Evolutionary conservation across 1,140 invertebrate genomes (phyloP), one percentile per base, ranked within the genome.

Genomic region (Muscidifurax raptorellus): DNA sequence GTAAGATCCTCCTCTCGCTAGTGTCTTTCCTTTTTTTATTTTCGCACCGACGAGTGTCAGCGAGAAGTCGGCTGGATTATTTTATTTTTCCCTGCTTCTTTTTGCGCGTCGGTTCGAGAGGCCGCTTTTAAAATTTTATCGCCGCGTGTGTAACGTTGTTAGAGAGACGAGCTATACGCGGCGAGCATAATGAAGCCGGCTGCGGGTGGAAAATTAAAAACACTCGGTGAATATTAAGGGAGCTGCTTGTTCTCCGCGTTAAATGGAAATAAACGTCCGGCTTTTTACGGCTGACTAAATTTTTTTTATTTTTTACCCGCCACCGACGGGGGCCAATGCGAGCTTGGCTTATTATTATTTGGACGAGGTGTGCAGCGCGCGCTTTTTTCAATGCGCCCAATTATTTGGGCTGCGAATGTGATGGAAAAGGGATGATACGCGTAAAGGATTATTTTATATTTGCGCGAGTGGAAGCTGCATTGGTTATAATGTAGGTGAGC

Each of bases 171-270:
- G 3, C 52, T 52, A 47, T 77, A 36, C 59, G 64, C 36, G 59
- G 76, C 32, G 59, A n/a, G 36, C 64, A 76, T 77, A 66, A 47
- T 71, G 76, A 87, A 67, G 72, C 28, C 27, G 59, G 59, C 71
- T 28, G 44, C 18, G 52, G 52, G 6, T n/a, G 52, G 74, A 71
- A 85, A 79, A 86, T 86, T 86, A 87, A 83, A 83, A 83, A 80
- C 72, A 32, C 13, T 40, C 36, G 13, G 25, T 80, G 36, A 66
- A 44, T 75, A 79, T 80, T 59, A 64, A 75, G 40, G 80, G 52
- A 59, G 52, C 52, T 59, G 18, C 52, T 59, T 59, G 52, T 59
- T 22, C 52, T 22, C 18, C 7, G 52, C 52, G 22, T n/a, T 59
- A 59, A 59, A 59, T 59, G 52, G 22, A 59, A 59, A 59, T 59